Evolutionary conservation across 2,113 vertebrate genomes (phyloP).

Genomic region (Myrmophylax atrothorax): DNA sequence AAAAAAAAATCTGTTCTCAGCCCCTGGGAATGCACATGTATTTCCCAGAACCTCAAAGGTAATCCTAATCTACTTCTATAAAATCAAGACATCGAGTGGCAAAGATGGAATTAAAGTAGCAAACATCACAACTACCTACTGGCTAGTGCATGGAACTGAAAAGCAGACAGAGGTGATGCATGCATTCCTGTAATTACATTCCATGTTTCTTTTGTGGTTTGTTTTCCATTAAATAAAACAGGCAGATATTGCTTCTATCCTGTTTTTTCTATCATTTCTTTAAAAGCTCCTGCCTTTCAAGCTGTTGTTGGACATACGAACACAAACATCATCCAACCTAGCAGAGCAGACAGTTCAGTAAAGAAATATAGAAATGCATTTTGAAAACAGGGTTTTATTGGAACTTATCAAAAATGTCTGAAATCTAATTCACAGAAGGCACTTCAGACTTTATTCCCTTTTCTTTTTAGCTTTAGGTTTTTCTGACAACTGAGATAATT

Average conservation of each 20-base stretch:
- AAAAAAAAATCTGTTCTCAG: neutral
- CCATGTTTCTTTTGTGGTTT: neutral
- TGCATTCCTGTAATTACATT: neutral
- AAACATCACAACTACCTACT: neutral
- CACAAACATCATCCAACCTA: neutral
- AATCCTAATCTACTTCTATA: neutral
- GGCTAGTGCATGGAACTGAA: fast-evolving
- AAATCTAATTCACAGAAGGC: neutral
- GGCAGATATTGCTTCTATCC: neutral
- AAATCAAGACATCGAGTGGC: neutral
- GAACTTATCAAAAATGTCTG: neutral
- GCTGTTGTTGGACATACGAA: neutral
- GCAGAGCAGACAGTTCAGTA: neutral
- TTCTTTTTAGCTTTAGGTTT: constrained; percentile 78
- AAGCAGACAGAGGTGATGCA: neutral
- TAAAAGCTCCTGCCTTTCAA: neutral
- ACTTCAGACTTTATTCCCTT: constrained; percentile 46
- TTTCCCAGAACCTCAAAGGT: neutral
- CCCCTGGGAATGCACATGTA: neutral
- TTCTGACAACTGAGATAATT: constrained; percentile 5
- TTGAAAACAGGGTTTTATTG: constrained; percentile 37
- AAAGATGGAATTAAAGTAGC: neutral
- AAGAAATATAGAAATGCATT: neutral
- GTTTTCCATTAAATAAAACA: neutral
- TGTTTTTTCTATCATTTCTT: neutral